Evolutionary conservation across 1,140 invertebrate genomes (phyloP), one percentile per base, ranked within the genome.

Genomic region (Drosophila funebris): DNA sequence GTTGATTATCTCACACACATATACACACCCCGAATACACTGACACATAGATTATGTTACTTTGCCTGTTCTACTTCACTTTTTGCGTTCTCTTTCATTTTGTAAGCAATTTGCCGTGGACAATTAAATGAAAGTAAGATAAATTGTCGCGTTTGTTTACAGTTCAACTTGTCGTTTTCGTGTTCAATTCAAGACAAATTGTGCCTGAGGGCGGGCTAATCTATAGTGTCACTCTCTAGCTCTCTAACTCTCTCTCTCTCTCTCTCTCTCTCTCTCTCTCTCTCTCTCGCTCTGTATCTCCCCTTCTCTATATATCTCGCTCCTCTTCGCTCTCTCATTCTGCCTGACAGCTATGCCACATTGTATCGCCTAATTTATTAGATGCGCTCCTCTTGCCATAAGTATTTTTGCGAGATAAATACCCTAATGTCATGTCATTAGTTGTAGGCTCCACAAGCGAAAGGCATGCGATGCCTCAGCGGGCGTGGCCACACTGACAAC

Each of bases 91-190:
- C 39, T 64, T 82, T 79, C 80, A 78, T 66, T 88, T 88, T 72
- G 62, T 73, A 73, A 88, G 83, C 83, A 76, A 79, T 88, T 88
- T 72, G 54, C 48, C 76, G 78, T 75, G 79, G 83, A 88, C 83
- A 88, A 88, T 88, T 88, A 88, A 88, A 88, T 69, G 83, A 83
- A 88, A 88, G 83, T 83, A 88, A 88, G 84, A 88, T 88, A 88
- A 88, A 88, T 88, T 88, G 84, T 76, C 83, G 83, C 83, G 76
- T 83, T 88, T 88, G 83, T 88, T 88, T 88, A 88, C 83, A 88
- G 79, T 83, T 79, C 66, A 83, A 83, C 83, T 88, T 88, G 78
- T 80, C 20, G 24, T 43, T 46, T 24, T 76, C 70, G 44, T 64
- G 74, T 69, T 85, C 84, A 87, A 81, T 81, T 87, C 66, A 44